phyloP scores from a whole-genome alignment of 2,113 vertebrate species.

The Poicephalus meyeri region DNA sequence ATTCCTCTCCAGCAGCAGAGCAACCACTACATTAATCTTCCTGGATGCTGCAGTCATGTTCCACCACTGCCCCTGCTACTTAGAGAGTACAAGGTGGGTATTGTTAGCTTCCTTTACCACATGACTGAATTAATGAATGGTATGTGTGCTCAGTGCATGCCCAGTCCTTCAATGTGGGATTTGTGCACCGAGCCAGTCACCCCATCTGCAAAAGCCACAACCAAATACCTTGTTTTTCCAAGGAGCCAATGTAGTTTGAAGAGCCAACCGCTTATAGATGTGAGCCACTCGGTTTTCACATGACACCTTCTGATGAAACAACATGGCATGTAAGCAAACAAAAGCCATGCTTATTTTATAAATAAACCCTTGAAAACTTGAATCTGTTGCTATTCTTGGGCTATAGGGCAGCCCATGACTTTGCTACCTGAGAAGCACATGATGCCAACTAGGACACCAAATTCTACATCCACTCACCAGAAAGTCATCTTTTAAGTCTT shows the following conservation, averaged over 20 bases:
- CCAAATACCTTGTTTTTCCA: fast-evolving
- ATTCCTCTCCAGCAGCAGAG: not conserved
- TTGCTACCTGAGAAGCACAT: not conserved
- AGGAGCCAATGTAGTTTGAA: not conserved
- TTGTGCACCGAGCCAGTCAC: not conserved
- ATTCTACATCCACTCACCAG: not conserved
- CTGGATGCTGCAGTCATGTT: not conserved
- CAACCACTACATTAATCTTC: not conserved
- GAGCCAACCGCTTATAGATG: fast-evolving
- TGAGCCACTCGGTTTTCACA: fast-evolving
- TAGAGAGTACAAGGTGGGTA: not conserved
- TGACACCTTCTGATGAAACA: not conserved
- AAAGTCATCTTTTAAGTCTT: not conserved
- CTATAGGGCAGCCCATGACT: not conserved
- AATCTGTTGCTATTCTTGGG: not conserved
- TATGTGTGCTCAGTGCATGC: not conserved
- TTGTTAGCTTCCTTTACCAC: not conserved
- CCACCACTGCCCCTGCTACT: not conserved
- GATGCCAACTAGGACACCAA: fast-evolving
- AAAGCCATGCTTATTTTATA: not conserved
- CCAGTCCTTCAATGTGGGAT: not conserved
- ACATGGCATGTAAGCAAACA: not conserved
- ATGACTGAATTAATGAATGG: not conserved
- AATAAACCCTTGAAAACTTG: not conserved
- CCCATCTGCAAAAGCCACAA: not conserved